phyloP scores from a whole-genome alignment of 1,140 invertebrate species.

The Heliconius nattereri region DNA sequence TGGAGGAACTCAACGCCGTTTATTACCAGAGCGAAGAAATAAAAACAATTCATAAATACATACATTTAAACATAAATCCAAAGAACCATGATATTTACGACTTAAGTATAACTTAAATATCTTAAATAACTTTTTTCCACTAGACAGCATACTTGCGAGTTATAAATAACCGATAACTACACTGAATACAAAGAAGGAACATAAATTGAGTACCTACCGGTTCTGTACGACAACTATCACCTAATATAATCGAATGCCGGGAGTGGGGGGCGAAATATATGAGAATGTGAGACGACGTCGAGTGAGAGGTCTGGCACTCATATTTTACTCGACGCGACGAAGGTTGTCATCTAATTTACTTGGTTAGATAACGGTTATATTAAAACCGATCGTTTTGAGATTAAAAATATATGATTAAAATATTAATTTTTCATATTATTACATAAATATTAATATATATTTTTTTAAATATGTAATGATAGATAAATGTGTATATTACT shows the following conservation, averaged over 20 bases:
- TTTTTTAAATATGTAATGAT: too few relatives aligned
- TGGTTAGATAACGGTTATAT: background rate
- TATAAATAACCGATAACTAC: slow-evolving; percentile 40
- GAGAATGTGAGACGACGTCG: slow-evolving; percentile 58
- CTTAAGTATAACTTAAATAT: background rate
- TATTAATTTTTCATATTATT: background rate
- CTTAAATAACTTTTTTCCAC: background rate
- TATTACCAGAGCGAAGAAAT: background rate
- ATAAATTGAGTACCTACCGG: slow-evolving; percentile 51
- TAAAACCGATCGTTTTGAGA: background rate
- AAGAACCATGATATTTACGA: background rate
- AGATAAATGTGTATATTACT: too few relatives aligned
- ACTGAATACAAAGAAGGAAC: slow-evolving; percentile 44
- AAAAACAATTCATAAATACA: background rate
- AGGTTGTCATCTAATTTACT: slow-evolving; percentile 47
- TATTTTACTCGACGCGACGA: slow-evolving; percentile 50
- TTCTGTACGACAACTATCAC: slow-evolving; percentile 50
- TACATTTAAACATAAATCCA: background rate
- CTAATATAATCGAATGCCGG: slow-evolving; percentile 57
- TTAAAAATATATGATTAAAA: background rate
- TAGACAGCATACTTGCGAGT: background rate
- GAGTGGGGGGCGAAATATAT: slow-evolving; percentile 51
- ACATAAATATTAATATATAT: too few relatives aligned
- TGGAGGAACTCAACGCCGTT: background rate
- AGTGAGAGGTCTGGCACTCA: slow-evolving; percentile 50